Percentiles rank a stretch among this genome's conserved stretches.
phyloP scores from a whole-genome alignment of 2,888 invertebrate genomes.

The Acronicta alni region DNA sequence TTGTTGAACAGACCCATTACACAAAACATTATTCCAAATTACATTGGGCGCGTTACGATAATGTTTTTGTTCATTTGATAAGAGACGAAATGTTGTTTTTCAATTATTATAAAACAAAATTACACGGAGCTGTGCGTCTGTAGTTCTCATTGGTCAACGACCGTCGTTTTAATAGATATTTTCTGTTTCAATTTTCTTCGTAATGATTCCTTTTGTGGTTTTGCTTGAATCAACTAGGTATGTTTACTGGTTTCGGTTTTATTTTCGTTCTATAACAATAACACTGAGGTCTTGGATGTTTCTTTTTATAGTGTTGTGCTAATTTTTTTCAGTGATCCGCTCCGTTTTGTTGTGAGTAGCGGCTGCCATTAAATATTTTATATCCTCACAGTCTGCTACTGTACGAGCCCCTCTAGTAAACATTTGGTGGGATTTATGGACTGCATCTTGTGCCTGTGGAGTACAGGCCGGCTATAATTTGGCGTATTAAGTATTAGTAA shows the following conservation, averaged over 20 bases:
- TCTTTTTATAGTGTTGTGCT: slow-evolving; percentile 47
- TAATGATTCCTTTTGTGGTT: slow-evolving; percentile 33
- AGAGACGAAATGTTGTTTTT: slow-evolving; percentile 74
- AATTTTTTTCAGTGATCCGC: slow-evolving; percentile 47
- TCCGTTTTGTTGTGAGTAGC: slow-evolving; percentile 71
- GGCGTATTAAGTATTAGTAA: slow-evolving; percentile 44
- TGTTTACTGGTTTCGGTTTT: slow-evolving; percentile 16
- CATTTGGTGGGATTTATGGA: slow-evolving; percentile 66
- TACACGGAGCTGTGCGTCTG: slow-evolving; percentile 48
- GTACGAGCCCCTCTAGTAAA: slow-evolving; percentile 59
- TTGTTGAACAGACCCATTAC: slow-evolving; percentile 78
- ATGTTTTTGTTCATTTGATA: slow-evolving; percentile 80
- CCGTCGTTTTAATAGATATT: slow-evolving; percentile 41
- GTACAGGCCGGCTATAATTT: slow-evolving; percentile 42
- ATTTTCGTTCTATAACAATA: slow-evolving; percentile 19
- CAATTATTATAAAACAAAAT: slow-evolving; percentile 67
- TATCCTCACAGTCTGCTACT: slow-evolving; percentile 75
- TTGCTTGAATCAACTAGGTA: slow-evolving; percentile 16
- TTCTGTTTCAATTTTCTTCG: slow-evolving; percentile 49
- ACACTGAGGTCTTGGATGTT: slow-evolving; percentile 16
- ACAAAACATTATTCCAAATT: slow-evolving; percentile 85
- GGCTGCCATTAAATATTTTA: slow-evolving; percentile 82
- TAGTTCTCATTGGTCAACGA: slow-evolving; percentile 52
- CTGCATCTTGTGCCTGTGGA: slow-evolving; percentile 54
- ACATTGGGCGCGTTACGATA: slow-evolving; percentile 79